These are phyloP conservation scores for Drosophila paracracens DNA, from an alignment of 2,888 invertebrate genomes.

Conservation along the genomic window DNA sequence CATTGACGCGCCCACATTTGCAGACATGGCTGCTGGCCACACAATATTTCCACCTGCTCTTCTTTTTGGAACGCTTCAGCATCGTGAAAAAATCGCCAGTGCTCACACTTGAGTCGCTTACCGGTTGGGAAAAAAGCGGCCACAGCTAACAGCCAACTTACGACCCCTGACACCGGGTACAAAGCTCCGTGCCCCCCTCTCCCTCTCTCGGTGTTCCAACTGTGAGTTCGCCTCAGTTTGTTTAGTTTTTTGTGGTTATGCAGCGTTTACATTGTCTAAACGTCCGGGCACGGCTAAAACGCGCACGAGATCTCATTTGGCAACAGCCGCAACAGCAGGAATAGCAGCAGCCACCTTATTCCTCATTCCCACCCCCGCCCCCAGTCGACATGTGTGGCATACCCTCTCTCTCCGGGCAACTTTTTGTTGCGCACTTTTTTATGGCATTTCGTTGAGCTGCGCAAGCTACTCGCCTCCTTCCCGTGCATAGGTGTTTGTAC, in stretches of 20 bases:
- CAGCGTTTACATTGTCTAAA: conserved; percentile 79
- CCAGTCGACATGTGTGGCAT: conserved; percentile 9
- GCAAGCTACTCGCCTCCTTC: conserved; percentile 30
- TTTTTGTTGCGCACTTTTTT: conserved; percentile 76
- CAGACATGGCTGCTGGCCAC: conserved; percentile 44
- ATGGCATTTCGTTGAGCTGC: conserved; percentile 65
- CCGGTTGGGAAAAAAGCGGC: conserved; percentile 24
- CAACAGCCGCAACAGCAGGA: conserved; percentile 15
- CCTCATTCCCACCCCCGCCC: background rate
- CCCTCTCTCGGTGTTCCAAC: background rate
- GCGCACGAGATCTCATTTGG: conserved; percentile 56
- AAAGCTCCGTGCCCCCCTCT: background rate
- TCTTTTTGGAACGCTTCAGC: conserved; percentile 30
- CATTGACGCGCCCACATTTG: conserved; percentile 70
- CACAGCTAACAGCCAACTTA: conserved; percentile 4
- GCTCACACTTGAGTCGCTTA: conserved; percentile 68
- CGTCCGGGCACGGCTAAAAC: conserved; percentile 67
- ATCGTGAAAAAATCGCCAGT: conserved; percentile 57
- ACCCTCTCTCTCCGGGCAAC: conserved; percentile 19
- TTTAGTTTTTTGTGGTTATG: conserved; percentile 71
- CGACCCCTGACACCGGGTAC: conserved; percentile 4
- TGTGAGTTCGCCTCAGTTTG: conserved; percentile 57
- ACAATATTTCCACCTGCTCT: conserved; percentile 2
- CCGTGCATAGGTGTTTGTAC: conserved; percentile 63
- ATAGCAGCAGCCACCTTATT: background rate